These are phyloP conservation scores for fruit fly (Drosophila melanogaster) DNA, from an alignment of 1,140 invertebrate species.

Conservation along the genomic window DNA sequence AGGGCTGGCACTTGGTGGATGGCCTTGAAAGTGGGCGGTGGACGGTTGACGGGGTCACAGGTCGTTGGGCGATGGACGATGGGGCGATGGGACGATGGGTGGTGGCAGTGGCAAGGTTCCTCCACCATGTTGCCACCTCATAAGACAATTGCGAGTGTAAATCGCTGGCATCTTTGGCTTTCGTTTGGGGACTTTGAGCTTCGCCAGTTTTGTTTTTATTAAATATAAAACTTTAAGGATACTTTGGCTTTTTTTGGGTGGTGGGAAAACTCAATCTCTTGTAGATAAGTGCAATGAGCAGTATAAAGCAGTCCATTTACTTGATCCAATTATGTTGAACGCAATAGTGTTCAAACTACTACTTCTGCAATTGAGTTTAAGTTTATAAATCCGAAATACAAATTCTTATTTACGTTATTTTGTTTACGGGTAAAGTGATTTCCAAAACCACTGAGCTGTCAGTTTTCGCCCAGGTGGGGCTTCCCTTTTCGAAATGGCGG, in stretches of 20 bases:
- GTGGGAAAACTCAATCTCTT: conserved; percentile 7
- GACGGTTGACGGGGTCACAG: no score
- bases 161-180: conserved; percentile 45
- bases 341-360: no score
- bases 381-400: no score
- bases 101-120: conserved; percentile 2
- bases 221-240: conserved; percentile 61
- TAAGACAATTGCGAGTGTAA: conserved; percentile 76
- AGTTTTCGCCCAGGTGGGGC: conserved; percentile 44
- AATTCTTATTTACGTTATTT: neutral
- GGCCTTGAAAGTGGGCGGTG: conserved; percentile 14
- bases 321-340: no score
- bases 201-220: conserved; percentile 54
- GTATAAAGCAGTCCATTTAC: no score
- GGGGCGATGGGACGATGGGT: neutral
- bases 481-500: conserved; percentile 49
- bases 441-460: conserved; percentile 30
- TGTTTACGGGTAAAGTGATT: conserved; percentile 15
- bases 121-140: conserved; percentile 68
- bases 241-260: conserved; percentile 18
- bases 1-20: conserved; percentile 67
- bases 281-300: conserved; percentile 37
- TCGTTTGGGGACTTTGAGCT: conserved; percentile 21
- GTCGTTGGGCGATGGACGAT: neutral
- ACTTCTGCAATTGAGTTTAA: no score